Evolutionary conservation across 2,797 vertebrate genomes (phyloP), one percentile per base, ranked within the genome.

Genomic region (Perdix hodgsoniae): DNA sequence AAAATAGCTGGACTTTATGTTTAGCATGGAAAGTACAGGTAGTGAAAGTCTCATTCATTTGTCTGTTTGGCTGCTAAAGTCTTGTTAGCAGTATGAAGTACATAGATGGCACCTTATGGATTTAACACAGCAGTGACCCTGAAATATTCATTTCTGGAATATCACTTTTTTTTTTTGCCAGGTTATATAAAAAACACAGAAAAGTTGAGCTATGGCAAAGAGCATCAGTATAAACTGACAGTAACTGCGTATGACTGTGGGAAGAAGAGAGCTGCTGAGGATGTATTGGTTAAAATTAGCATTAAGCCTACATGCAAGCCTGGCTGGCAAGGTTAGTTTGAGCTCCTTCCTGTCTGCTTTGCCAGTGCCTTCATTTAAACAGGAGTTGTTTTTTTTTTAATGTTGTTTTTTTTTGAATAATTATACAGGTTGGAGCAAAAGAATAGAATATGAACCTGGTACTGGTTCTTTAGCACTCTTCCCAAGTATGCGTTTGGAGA

Each of bases 171-270:
- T 60, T 63, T 23, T 19, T 22, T 56, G 31, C 67, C 95, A 99
- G 99, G 99, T 88, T 99, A 98, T 42, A 98, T 99, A 93, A 99
- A 98, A 96, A 99, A 99, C 98, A 99, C 99, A 3, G 99, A 99
- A 94, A 99, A 99, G 95, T 97, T 99, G 60, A 99, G 96, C 97
- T 99, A 99, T 8, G 98, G 98, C 86, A 99, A 99, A 90, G 99
- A 99, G 40, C 99, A 97, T 86, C 98, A 99, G 97, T 99, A 99
- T 77, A 99, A 99, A 94, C 98, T 99, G 96, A 99, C 98, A 0
- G 98, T 99, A 93, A 99, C 99, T 0, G 99, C 99, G 12, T 99
- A 99, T 49, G 99, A 99, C 97, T 99, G 99, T 15, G 99, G 99
- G 82, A 99, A 99, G 98, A 99, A 99, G 91, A 97, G 99, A 7